These are phyloP conservation scores for Tinamus guttatus DNA, from an alignment of 2,113 vertebrate species.

Conservation along the genomic window DNA sequence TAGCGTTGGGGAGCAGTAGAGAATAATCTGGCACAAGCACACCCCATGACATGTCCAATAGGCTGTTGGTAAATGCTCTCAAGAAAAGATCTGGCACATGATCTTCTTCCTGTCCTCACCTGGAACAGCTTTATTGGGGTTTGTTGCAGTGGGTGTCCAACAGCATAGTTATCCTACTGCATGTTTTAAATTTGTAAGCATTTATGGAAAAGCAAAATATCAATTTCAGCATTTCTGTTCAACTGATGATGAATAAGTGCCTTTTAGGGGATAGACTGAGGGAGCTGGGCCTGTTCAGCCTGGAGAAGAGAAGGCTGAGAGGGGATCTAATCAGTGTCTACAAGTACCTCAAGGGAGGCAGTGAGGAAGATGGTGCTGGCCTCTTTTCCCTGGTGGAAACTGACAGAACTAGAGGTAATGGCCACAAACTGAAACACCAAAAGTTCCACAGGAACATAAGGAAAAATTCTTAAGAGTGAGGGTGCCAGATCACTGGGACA, in stretches of 20 bases:
- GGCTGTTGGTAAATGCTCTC: rapidly evolving
- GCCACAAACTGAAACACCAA: too few species aligned
- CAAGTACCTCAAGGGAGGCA: too few species aligned
- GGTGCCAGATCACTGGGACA: too few species aligned
- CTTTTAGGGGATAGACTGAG: not conserved
- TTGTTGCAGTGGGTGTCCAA: not conserved
- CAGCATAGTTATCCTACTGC: not conserved
- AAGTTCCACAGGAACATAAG: too few species aligned
- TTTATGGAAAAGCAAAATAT: not conserved
- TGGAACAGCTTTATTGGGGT: not conserved
- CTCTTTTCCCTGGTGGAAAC: too few species aligned
- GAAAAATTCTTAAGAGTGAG: too few species aligned
- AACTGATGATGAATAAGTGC: not conserved
- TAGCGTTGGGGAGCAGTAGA: not conserved
- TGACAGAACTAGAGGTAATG: too few species aligned
- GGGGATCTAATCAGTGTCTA: too few species aligned
- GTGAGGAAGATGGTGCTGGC: too few species aligned
- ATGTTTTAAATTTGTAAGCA: not conserved
- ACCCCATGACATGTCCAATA: not conserved
- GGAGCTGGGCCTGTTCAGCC: too few species aligned
- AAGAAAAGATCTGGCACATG: not conserved
- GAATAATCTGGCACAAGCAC: not conserved
- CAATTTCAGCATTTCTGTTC: not conserved
- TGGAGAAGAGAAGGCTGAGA: too few species aligned
- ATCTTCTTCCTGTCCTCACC: not conserved